Percentiles rank a stretch among this genome's conserved stretches.
Conservation (phyloP, 2,113 vertebrate genomes). For the Phylloscopus trochilus region DNA sequence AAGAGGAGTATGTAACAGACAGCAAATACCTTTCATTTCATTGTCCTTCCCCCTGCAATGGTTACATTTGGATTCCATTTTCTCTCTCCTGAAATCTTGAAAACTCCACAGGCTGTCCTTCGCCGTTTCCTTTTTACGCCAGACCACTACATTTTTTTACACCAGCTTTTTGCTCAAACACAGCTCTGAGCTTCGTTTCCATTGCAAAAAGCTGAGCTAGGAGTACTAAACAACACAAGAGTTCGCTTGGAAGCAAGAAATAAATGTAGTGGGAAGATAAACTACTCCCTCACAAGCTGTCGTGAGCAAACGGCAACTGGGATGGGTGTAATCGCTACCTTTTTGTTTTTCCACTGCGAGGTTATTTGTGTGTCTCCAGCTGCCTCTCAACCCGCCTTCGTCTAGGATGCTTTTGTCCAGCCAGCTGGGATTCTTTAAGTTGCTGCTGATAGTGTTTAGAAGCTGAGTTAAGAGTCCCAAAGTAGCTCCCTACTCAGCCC, state of each 20-base stretch:
- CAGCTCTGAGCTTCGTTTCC: neutral
- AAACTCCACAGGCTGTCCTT: neutral
- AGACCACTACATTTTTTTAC: neutral
- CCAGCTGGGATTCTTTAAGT: slow-evolving; percentile 43
- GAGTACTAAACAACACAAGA: neutral
- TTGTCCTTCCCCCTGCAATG: neutral
- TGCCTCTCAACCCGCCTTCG: neutral
- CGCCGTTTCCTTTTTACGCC: neutral
- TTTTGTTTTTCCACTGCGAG: neutral
- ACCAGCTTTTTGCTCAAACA: neutral
- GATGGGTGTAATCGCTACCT: neutral
- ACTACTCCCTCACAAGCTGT: neutral
- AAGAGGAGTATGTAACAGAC: neutral
- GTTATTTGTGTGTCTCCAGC: slow-evolving; percentile 14
- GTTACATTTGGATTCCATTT: neutral
- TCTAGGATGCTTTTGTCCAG: neutral
- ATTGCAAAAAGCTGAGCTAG: neutral
- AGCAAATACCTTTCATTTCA: neutral
- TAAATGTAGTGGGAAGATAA: neutral
- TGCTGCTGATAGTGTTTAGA: slow-evolving; percentile 2
- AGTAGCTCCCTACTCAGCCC: neutral
- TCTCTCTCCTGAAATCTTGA: neutral
- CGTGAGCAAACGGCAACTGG: neutral
- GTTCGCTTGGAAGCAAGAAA: neutral
- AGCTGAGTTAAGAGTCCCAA: neutral